These are phyloP conservation scores for Macroteleia sp. DNA, from an alignment of 2,888 invertebrate species.

Conservation along the genomic window DNA sequence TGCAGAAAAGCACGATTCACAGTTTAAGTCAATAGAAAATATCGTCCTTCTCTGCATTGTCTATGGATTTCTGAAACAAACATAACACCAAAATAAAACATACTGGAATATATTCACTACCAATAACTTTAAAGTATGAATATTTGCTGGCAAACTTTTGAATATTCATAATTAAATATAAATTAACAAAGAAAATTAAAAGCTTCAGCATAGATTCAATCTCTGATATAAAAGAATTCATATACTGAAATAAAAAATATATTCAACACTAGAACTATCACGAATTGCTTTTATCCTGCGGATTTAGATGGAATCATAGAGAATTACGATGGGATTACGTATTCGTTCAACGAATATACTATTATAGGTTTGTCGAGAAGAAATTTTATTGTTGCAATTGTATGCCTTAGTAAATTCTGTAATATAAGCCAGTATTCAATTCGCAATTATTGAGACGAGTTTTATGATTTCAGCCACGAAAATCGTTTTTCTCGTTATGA, in stretches of 20 bases:
- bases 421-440: conserved; percentile 22
- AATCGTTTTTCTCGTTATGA: conserved; percentile 12
- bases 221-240: conserved; percentile 31
- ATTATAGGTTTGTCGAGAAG: conserved; percentile 45
- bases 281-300: conserved; percentile 50
- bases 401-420: conserved; percentile 41
- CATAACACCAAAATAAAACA: too few species aligned
- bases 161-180: too few species aligned
- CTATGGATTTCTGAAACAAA: too few species aligned
- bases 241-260: conserved; percentile 38
- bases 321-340: conserved; percentile 51
- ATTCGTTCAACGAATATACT: conserved; percentile 45
- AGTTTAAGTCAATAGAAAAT: too few species aligned
- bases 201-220: too few species aligned
- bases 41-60: too few species aligned
- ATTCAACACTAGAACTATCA: conserved; percentile 44
- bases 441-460: conserved; percentile 38
- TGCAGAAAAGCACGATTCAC: too few species aligned
- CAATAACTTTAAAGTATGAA: too few species aligned
- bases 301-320: conserved; percentile 52
- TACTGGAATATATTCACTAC: too few species aligned
- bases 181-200: too few species aligned
- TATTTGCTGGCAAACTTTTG: too few species aligned
- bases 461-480: conserved; percentile 23
- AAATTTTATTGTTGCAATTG: conserved; percentile 47